Evolutionary conservation across 2,797 vertebrate genomes (phyloP).

Genomic region (Liparis tanakae): DNA sequence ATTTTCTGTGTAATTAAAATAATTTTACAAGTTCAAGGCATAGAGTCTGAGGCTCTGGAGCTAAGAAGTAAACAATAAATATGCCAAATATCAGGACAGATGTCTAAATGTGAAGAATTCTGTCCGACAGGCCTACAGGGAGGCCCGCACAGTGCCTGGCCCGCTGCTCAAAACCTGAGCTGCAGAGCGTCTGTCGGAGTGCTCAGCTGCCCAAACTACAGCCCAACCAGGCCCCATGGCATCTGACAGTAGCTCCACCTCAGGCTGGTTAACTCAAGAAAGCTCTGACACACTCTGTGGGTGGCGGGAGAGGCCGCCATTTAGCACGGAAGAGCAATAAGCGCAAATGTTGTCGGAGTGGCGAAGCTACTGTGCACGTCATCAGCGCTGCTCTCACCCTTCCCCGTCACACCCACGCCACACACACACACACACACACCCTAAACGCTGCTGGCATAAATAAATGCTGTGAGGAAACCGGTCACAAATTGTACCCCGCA

Average conservation of each 20-base stretch:
- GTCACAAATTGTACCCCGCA: no score
- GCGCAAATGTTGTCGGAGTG: conserved; percentile 48
- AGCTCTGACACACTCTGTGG: conserved; percentile 49
- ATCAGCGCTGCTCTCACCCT: conserved; percentile 26
- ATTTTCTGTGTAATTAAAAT: conserved; percentile 45
- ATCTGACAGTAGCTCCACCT: conserved; percentile 58
- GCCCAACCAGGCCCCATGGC: conserved; percentile 72
- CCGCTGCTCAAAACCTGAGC: conserved; percentile 56
- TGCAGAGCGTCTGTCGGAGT: conserved; percentile 55
- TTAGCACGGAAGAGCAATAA: conserved; percentile 53
- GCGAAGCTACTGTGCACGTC: conserved; percentile 15
- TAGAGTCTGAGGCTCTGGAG: conserved; percentile 35
- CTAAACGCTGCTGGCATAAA: no score
- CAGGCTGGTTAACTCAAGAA: conserved; percentile 69
- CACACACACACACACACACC: no score
- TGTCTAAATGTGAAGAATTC: conserved; percentile 49
- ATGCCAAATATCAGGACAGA: conserved; percentile 54
- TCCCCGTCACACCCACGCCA: conserved; percentile 39
- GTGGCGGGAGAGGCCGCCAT: conserved; percentile 31
- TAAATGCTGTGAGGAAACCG: no score
- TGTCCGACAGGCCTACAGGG: conserved; percentile 60
- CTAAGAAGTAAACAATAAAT: conserved; percentile 60
- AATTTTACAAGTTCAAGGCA: conserved; percentile 36
- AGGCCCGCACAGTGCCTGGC: conserved; percentile 47
- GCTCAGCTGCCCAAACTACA: conserved; percentile 73